Percentiles rank a stretch among this genome's conserved stretches.
These are phyloP conservation scores for Oceanodroma tethys DNA, from an alignment of 2,113 vertebrate genomes.

Conservation along the genomic window DNA sequence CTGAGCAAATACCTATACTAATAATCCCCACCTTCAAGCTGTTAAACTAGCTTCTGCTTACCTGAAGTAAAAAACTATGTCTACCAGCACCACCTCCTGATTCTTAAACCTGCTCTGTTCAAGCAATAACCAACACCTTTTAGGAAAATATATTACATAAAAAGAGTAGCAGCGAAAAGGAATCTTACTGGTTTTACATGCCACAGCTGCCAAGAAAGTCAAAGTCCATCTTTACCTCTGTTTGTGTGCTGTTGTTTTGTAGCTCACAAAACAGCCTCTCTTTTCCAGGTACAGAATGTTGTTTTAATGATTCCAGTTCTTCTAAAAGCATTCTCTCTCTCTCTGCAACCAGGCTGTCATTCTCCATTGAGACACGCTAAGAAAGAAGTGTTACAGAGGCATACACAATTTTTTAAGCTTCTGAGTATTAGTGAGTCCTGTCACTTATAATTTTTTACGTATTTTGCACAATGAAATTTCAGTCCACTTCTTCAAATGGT, in stretches of 20 bases:
- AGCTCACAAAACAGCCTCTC: constrained; percentile 65
- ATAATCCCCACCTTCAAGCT: not conserved
- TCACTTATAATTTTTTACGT: not conserved
- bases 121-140: not conserved
- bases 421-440: not conserved
- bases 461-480: not conserved
- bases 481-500: not conserved
- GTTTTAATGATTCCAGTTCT: constrained; percentile 75
- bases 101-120: not conserved
- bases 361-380: constrained; percentile 73
- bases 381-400: constrained; percentile 51
- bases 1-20: not conserved
- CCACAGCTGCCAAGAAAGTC: constrained; percentile 11
- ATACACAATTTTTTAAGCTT: constrained; percentile 48
- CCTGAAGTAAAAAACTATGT: constrained; percentile 14
- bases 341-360: constrained; percentile 75
- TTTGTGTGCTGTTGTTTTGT: constrained; percentile 76
- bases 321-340: constrained; percentile 78
- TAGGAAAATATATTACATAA: not conserved
- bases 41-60: not conserved
- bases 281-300: constrained; percentile 57
- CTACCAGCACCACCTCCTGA: constrained; percentile 43
- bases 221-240: constrained; percentile 76
- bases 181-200: not conserved
- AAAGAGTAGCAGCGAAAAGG: not conserved